These are phyloP conservation scores for Arnoldichthys spilopterus DNA, from an alignment of 2,797 vertebrate species.

Conservation along the genomic window DNA sequence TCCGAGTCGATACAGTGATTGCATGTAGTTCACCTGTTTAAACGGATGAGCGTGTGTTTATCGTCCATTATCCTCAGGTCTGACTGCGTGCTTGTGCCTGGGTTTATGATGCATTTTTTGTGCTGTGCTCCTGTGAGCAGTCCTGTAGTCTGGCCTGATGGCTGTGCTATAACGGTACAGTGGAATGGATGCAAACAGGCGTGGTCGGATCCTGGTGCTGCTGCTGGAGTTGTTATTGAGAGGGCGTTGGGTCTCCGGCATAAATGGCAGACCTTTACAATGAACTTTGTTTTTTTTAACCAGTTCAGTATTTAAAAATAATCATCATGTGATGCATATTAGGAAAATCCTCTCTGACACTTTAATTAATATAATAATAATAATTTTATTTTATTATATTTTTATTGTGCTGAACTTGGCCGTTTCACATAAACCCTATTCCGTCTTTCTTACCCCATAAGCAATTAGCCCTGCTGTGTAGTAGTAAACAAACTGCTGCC, in stretches of 20 bases:
- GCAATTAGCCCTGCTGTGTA: too few species aligned
- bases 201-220: conserved; percentile 54
- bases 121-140: too few species aligned
- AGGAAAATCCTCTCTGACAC: neutral
- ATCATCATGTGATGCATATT: neutral
- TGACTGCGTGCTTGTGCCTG: neutral
- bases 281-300: neutral
- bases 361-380: too few species aligned
- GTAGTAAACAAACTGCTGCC: neutral
- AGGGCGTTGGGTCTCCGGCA: conserved; percentile 12
- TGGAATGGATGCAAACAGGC: conserved; percentile 63
- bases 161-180: conserved; percentile 55
- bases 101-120: neutral
- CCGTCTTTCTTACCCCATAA: neutral
- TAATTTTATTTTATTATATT: neutral
- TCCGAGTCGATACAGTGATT: neutral
- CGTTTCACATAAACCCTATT: neutral
- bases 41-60: neutral
- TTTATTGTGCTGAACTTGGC: neutral
- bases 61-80: neutral
- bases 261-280: too few species aligned
- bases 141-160: neutral
- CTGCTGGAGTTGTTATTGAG: conserved; percentile 44
- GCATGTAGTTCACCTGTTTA: neutral
- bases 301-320: too few species aligned